Conservation (phyloP, 2,888 invertebrate genomes). For the Horisme vitalbata region DNA sequence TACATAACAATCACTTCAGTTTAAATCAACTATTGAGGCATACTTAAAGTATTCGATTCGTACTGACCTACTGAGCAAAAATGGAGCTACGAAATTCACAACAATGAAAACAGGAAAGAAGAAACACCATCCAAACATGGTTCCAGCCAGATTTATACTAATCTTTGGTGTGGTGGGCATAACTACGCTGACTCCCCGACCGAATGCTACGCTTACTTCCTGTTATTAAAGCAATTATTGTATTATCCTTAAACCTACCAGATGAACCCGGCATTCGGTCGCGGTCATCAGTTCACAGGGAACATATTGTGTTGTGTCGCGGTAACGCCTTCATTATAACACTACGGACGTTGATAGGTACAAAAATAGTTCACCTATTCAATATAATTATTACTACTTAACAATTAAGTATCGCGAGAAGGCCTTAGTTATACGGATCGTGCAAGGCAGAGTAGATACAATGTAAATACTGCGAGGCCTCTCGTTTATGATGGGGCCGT, state of each 20-base stretch:
- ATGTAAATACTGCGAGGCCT: slow-evolving; percentile 38
- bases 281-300: slow-evolving; percentile 54
- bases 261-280: slow-evolving; percentile 47
- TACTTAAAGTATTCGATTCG: slow-evolving; percentile 56
- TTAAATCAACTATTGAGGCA: slow-evolving; percentile 61
- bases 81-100: slow-evolving; percentile 46
- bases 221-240: slow-evolving; percentile 39
- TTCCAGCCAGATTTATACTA: slow-evolving; percentile 69
- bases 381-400: slow-evolving; percentile 81
- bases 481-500: slow-evolving; percentile 21
- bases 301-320: slow-evolving; percentile 58
- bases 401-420: slow-evolving; percentile 78
- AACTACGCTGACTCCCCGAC: slow-evolving; percentile 57
- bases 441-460: slow-evolving; percentile 31
- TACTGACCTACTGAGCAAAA: slow-evolving; percentile 62
- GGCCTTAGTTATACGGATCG: slow-evolving; percentile 43
- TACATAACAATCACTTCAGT: slow-evolving; percentile 48
- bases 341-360: slow-evolving; percentile 78
- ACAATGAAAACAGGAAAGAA: slow-evolving; percentile 41
- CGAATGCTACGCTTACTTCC: slow-evolving; percentile 41
- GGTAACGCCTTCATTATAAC: slow-evolving; percentile 73
- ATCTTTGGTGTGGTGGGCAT: slow-evolving; percentile 80
- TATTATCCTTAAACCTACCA: slow-evolving; percentile 27
- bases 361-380: slow-evolving; percentile 82
- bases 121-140: slow-evolving; percentile 51